Percentiles rank a stretch among this genome's conserved stretches.
Conservation (phyloP, 2,888 invertebrate species). For the Bombyx huttoni region DNA sequence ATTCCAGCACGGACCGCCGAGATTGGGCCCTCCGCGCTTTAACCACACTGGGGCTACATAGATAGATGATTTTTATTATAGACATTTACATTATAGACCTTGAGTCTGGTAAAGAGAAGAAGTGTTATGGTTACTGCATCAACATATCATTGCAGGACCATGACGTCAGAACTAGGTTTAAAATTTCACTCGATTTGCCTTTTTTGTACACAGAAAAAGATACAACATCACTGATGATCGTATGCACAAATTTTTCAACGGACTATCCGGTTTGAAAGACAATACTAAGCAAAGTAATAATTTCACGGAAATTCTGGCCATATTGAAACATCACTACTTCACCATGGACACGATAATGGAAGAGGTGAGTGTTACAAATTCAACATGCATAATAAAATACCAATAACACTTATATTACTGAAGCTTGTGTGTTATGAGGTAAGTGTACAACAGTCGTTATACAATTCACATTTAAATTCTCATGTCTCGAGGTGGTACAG, state of each 20-base stretch:
- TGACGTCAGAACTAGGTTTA: background rate
- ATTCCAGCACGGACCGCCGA: too few species aligned
- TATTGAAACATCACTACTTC: constrained; percentile 43
- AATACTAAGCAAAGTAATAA: constrained; percentile 16
- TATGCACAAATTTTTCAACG: constrained; percentile 31
- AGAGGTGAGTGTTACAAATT: constrained; percentile 29
- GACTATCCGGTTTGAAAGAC: constrained; percentile 24
- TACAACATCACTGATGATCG: constrained; percentile 22
- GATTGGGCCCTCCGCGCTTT: too few species aligned
- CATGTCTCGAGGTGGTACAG: too few species aligned
- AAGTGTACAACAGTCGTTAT: too few species aligned
- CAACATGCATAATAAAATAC: background rate
- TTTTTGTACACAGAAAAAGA: constrained; percentile 18
- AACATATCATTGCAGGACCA: too few species aligned
- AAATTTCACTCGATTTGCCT: background rate
- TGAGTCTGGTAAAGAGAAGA: too few species aligned
- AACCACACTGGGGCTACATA: too few species aligned
- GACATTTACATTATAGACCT: too few species aligned
- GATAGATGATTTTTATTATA: too few species aligned
- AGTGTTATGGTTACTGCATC: too few species aligned
- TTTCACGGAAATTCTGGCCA: constrained; percentile 29
- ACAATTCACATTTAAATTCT: too few species aligned
- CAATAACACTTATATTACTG: background rate
- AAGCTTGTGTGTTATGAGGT: too few species aligned
- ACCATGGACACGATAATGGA: constrained; percentile 53